Evolutionary conservation across 2,888 invertebrate genomes (phyloP).

Genomic region (Leucoptera coffeella): DNA sequence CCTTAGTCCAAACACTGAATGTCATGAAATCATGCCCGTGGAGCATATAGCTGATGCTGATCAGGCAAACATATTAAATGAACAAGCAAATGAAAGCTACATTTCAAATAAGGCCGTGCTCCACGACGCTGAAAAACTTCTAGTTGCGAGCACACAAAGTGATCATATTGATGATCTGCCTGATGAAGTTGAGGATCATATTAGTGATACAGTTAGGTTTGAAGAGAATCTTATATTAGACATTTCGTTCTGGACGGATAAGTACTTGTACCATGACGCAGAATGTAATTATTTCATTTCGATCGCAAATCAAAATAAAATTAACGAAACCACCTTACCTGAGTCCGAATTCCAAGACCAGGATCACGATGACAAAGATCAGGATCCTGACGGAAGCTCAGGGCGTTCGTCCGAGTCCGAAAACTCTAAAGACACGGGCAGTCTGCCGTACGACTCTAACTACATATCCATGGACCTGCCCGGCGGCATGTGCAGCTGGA

Average conservation of each 20-base stretch:
- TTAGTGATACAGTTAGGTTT: slow-evolving; percentile 10
- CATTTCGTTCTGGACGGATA: slow-evolving; percentile 55
- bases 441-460: slow-evolving; percentile 46
- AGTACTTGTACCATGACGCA: slow-evolving; percentile 58
- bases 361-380: slow-evolving; percentile 55
- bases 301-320: slow-evolving; percentile 38
- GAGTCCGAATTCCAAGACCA: slow-evolving; percentile 12
- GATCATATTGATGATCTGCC: slow-evolving; percentile 7
- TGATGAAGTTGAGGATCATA: too few species aligned
- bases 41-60: too few species aligned
- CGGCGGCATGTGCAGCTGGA: slow-evolving; percentile 76
- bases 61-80: too few species aligned
- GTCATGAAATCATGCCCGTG: too few species aligned
- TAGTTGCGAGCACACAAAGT: too few species aligned
- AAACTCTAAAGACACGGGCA: slow-evolving; percentile 16
- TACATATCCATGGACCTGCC: slow-evolving; percentile 69
- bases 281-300: slow-evolving; percentile 56
- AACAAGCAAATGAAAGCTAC: too few species aligned
- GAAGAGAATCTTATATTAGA: slow-evolving; percentile 30
- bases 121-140: too few species aligned
- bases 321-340: slow-evolving; percentile 12
- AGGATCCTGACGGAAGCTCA: slow-evolving; percentile 55
- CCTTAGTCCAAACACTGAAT: too few species aligned
- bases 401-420: slow-evolving; percentile 46
- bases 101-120: too few species aligned